A percentile compares a stretch with the other conserved stretches of the same genome.
phyloP scores from a whole-genome alignment of 2,888 invertebrate species.

The Exocentrus adspersus region DNA sequence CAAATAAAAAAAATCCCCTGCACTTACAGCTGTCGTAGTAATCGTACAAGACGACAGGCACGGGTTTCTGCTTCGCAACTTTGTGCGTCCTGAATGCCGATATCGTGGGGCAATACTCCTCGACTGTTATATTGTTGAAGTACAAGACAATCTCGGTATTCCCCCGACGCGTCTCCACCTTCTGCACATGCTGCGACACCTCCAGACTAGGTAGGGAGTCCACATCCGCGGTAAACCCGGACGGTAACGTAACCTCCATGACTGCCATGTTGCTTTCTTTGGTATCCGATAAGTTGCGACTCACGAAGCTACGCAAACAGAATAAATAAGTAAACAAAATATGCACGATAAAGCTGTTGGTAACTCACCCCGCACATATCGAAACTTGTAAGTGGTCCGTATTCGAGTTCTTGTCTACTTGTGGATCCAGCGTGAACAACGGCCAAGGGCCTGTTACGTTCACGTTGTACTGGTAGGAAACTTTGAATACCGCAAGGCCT shows the following conservation, averaged over 20 bases:
- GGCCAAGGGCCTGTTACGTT: constrained; percentile 91
- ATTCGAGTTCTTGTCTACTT: constrained; percentile 83
- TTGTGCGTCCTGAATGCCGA: constrained; percentile 85
- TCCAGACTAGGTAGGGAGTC: constrained; percentile 74
- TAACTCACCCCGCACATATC: constrained; percentile 78
- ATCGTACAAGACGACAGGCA: constrained; percentile 86
- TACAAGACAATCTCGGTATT: constrained; percentile 76
- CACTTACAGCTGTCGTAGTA: constrained; percentile 91
- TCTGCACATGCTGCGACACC: constrained; percentile 69
- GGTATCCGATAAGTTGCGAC: constrained; percentile 67
- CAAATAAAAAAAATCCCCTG: not conserved
- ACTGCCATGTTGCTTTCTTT: constrained; percentile 89
- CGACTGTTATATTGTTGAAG: constrained; percentile 72
- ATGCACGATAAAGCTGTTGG: too few relatives aligned
- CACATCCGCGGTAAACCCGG: constrained; percentile 87
- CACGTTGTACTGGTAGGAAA: constrained; percentile 83
- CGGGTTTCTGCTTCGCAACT: constrained; percentile 87
- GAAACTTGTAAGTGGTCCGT: constrained; percentile 81
- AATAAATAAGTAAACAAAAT: constrained; percentile 38
- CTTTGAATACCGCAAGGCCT: constrained; percentile 81
- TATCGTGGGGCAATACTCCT: constrained; percentile 84
- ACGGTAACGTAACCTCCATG: constrained; percentile 88
- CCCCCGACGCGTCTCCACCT: constrained; percentile 75
- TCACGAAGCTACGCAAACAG: constrained; percentile 76
- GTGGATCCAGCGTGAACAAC: constrained; percentile 85